Conservation (phyloP, 2,113 vertebrate genomes). For the Bettongia penicillata region DNA sequence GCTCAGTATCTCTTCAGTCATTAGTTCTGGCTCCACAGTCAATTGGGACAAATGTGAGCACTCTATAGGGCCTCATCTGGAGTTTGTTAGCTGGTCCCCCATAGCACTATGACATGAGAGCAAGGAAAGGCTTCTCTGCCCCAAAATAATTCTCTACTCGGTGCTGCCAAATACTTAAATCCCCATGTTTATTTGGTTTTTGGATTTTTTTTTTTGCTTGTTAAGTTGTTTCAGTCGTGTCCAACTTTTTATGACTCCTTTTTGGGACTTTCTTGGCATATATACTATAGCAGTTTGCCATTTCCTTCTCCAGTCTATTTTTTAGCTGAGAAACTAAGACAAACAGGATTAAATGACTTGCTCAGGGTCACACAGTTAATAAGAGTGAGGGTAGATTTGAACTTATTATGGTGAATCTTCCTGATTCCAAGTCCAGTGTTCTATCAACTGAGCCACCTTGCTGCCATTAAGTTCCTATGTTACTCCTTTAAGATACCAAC, state of each 20-base stretch:
- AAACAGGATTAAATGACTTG: too few relatives aligned
- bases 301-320: background rate
- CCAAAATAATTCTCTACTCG: background rate
- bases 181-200: background rate
- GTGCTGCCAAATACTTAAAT: background rate
- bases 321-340: background rate
- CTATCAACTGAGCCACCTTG: background rate
- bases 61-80: background rate
- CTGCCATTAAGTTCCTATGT: background rate
- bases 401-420: background rate
- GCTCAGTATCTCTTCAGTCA: background rate
- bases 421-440: background rate
- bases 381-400: background rate
- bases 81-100: background rate
- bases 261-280: background rate
- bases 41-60: background rate
- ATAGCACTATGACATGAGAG: background rate
- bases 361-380: background rate
- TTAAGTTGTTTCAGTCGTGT: background rate
- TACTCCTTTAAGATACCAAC: background rate
- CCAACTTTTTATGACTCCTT: background rate
- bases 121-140: background rate
- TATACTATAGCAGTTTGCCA: background rate
- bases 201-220: background rate
- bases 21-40: background rate